Percentiles rank a stretch among this genome's conserved stretches.
These are phyloP conservation scores for Eurois occulta DNA, from an alignment of 2,888 invertebrate species.

Conservation along the genomic window DNA sequence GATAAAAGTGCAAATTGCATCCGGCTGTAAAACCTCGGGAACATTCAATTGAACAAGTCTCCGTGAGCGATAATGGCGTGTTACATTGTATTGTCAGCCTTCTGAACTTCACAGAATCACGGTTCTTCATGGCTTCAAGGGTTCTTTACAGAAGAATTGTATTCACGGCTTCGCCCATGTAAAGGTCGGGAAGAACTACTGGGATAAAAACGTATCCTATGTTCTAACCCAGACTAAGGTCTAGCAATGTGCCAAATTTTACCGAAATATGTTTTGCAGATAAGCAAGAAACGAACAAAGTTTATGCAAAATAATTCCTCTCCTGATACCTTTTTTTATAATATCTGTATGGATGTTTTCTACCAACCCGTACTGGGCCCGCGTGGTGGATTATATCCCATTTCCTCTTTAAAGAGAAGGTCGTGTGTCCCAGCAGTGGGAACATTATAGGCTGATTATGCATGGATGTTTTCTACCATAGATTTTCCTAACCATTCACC, in stretches of 20 bases:
- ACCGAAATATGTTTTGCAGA: background rate
- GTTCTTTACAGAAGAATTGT: background rate
- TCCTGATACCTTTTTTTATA: background rate
- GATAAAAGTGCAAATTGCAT: conserved; percentile 72
- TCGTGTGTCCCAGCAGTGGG: too few relatives aligned
- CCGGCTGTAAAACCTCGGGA: conserved; percentile 66
- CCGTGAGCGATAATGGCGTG: conserved; percentile 34
- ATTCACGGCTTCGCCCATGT: background rate
- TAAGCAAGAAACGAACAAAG: background rate
- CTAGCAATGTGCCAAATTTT: background rate
- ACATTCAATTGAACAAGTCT: conserved; percentile 53
- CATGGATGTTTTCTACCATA: background rate
- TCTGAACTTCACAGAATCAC: conserved; percentile 25
- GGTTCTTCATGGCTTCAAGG: conserved; percentile 4
- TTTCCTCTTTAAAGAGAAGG: too few relatives aligned
- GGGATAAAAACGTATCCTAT: background rate
- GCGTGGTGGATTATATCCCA: too few relatives aligned
- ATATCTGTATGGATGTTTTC: background rate
- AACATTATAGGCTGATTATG: too few relatives aligned
- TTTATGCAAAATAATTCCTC: too few relatives aligned
- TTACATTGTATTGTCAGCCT: conserved; percentile 43
- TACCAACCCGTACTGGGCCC: too few relatives aligned
- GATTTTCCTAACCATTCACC: background rate
- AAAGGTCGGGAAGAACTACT: background rate
- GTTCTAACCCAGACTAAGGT: background rate